Base-by-base conservation (phyloP, 2,797 vertebrate species). In the Taeniopygia guttata region DNA sequence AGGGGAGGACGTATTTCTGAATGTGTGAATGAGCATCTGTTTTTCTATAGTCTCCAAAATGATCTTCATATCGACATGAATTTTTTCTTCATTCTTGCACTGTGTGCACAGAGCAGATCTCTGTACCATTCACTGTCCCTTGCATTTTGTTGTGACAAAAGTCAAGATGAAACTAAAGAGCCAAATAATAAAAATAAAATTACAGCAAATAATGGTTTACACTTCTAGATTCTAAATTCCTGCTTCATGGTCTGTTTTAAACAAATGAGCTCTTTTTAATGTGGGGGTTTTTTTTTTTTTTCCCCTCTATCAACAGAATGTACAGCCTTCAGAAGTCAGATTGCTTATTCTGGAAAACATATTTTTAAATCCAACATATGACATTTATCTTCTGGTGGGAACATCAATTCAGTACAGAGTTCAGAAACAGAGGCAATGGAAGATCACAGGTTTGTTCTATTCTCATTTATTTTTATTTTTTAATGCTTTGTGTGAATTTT, bases 321-420 rank as follows among this genome's bases (percentile, higher is more conserved):
- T 99, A 36, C 98, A 88, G 30, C 98, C 99, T 48, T 99, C 99
- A 1, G 99, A 99, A 95, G 98, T 99, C 86, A 98, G 98, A 66
- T 97, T 99, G 64, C 98, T 99, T 96, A 99, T 99, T 96, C 97
- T 99, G 94, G 99, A 99, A 97, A 99, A 99, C 96, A 99, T 99
- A 92, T 98, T 99, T 92, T 97, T 99, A 94, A 99, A 98, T 93
- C 99, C 99, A 10, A 98, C 98, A 0, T 98, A 98, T 25, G 98
- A 99, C 21, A 95, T 99, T 86, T 99, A 99, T 97, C 97, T 99
- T 80, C 93, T 99, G 93, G 98, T 98, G 32, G 98, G 99, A 94
- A 99, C 99, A 11, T 98, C 98, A 68, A 97, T 99, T 91, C 97
- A 94, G 66, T 99, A 99, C 97, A 98, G 96, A 97, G 99, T 99